Evolutionary conservation across 1,140 invertebrate genomes (phyloP), one percentile per base, ranked within the genome.

Genomic region (Brachionus calyciflorus): DNA sequence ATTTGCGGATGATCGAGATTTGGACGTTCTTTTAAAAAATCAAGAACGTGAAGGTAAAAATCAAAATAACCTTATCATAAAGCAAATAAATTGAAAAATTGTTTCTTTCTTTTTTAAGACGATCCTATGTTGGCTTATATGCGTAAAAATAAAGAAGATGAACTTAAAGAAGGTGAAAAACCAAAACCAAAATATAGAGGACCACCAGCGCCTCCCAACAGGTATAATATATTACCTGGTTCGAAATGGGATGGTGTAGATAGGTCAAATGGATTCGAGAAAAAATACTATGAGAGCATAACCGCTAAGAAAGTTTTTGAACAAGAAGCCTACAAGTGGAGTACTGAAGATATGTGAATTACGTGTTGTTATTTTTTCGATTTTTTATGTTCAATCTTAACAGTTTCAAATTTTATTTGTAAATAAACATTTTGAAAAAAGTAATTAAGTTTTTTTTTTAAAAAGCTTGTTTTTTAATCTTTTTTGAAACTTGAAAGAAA

Each of bases 211-310:
- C 84, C 88, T 44, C 90, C 91, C 44, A 92, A 93, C 17, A 19
- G 76, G 9, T 98, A 91, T 86, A 89, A 90, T 44, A 95, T 99
- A 77, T 85, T 87, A 57, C 96, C 96, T 0, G 96, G 96, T 0
- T 91, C 94, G 84, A 87, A 94, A 41, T 99, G 96, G 96, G 96
- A 99, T 84, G 96, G 96, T 1, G 95, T 99, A 0, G 93, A 99
- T 82, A 86, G 96, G 24, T 97, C 94, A 3, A 98, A 93, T 86
- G 96, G 96, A 0, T 98, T 95, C 84, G 96, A 99, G 83, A 91
- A 91, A 80, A 90, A 92, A 81, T 91, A 90, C 87, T 94, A 96
- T 83, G 88, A 90, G 17, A 88, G 89, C 26, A 88, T 90, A 78
- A 93, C 91, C 80, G 88, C 90, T 5, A 89, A 87, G 79, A 90